Conservation (phyloP, 2,888 invertebrate species). For the Tipula lateralis region DNA sequence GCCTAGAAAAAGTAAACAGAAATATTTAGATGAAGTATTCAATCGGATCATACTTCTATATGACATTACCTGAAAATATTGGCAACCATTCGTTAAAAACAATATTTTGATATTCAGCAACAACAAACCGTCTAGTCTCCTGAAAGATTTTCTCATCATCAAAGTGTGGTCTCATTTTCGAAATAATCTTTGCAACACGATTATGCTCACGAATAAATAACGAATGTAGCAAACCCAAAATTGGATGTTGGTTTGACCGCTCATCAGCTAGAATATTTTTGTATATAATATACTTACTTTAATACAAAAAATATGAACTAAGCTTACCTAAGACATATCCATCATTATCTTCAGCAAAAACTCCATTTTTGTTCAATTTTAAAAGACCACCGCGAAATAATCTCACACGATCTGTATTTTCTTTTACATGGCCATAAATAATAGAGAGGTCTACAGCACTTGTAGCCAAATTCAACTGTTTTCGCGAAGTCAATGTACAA, state of each 20-base stretch:
- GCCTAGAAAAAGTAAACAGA: background rate
- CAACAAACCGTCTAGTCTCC: constrained; percentile 51
- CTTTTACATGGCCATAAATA: constrained; percentile 64
- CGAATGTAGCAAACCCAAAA: constrained; percentile 50
- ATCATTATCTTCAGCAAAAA: constrained; percentile 51
- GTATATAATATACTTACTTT: background rate
- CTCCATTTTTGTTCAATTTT: background rate
- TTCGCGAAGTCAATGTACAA: constrained; percentile 55
- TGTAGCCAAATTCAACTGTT: constrained; percentile 52
- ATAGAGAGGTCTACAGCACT: constrained; percentile 65
- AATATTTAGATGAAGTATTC: background rate
- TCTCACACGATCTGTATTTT: background rate
- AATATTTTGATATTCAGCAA: constrained; percentile 52
- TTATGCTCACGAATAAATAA: constrained; percentile 53
- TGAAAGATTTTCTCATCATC: constrained; percentile 52
- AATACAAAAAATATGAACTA: background rate
- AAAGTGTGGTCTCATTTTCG: constrained; percentile 52
- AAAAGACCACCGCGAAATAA: background rate
- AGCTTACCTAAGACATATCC: constrained; percentile 43
- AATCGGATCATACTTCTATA: constrained; percentile 46
- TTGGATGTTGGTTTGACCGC: constrained; percentile 51
- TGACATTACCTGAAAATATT: constrained; percentile 48
- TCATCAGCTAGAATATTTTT: constrained; percentile 50
- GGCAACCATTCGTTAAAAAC: constrained; percentile 55
- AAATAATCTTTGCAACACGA: constrained; percentile 48